Percentiles rank a stretch among this genome's conserved stretches.
Evolutionary conservation across 2,888 invertebrate species (phyloP).

Genomic region (Morpho helenor): DNA sequence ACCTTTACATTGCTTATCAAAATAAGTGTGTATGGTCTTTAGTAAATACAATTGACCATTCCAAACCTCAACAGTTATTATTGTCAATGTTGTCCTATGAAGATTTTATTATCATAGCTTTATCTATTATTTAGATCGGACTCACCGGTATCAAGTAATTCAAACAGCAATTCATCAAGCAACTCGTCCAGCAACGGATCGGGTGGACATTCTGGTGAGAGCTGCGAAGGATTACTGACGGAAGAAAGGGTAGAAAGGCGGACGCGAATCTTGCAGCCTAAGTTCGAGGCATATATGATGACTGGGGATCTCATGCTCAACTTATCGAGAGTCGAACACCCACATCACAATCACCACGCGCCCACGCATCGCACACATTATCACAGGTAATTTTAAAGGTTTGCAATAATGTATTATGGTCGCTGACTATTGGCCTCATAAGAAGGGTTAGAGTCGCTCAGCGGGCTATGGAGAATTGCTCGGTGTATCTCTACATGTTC

Average conservation of each 20-base stretch:
- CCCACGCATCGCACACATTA: constrained; percentile 71
- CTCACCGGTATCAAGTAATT: constrained; percentile 68
- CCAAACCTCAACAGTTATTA: too few species aligned
- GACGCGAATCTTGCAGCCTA: constrained; percentile 64
- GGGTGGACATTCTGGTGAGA: constrained; percentile 76
- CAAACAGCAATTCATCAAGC: constrained; percentile 62
- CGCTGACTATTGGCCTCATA: too few species aligned
- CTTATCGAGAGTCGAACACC: constrained; percentile 89
- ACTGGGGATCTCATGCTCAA: constrained; percentile 97
- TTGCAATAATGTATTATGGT: too few species aligned
- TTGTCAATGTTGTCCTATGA: too few species aligned
- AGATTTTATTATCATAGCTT: too few species aligned
- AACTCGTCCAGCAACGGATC: constrained; percentile 70
- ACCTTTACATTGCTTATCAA: too few species aligned
- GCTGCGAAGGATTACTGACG: constrained; percentile 60
- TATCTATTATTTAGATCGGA: constrained; percentile 43
- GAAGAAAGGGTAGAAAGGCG: constrained; percentile 58
- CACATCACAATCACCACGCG: constrained; percentile 74
- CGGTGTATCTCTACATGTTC: too few species aligned
- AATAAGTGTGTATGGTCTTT: too few species aligned
- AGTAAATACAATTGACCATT: too few species aligned
- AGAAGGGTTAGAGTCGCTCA: too few species aligned
- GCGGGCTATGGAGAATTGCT: too few species aligned
- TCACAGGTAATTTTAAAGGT: constrained; percentile 48
- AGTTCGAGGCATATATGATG: constrained; percentile 98